Conservation (phyloP, 2,888 invertebrate species). For the Cenopis cana region DNA sequence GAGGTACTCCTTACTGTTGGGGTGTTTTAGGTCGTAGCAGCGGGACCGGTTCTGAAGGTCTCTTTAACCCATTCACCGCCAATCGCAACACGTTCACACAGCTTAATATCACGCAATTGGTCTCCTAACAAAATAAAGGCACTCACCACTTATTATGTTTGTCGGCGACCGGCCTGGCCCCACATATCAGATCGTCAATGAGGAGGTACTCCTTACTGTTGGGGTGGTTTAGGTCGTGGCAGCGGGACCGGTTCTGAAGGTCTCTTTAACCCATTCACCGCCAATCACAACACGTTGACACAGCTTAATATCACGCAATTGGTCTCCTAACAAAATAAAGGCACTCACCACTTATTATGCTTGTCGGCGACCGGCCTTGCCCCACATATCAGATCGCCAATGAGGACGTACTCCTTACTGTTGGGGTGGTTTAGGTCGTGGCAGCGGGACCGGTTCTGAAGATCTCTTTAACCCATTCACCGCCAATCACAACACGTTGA, state of each 20-base stretch:
- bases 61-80: too few relatives aligned
- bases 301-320: too few relatives aligned
- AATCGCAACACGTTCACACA: too few relatives aligned
- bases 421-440: slow-evolving; percentile 53
- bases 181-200: slow-evolving; percentile 91
- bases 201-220: slow-evolving; percentile 80
- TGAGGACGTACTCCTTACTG: slow-evolving; percentile 81
- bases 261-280: too few relatives aligned
- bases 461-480: too few relatives aligned
- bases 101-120: too few relatives aligned
- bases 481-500: too few relatives aligned
- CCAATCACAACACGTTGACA: too few relatives aligned
- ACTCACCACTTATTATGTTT: slow-evolving; percentile 90
- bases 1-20: too few relatives aligned
- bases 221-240: slow-evolving; percentile 54
- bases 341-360: slow-evolving; percentile 90
- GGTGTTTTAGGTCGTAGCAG: too few relatives aligned
- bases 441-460: slow-evolving; percentile 66
- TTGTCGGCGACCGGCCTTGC: slow-evolving; percentile 90
- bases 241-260: slow-evolving; percentile 67
- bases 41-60: too few relatives aligned
- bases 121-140: too few relatives aligned
- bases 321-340: neutral
- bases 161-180: slow-evolving; percentile 90
- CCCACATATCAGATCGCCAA: slow-evolving; percentile 92